These are phyloP conservation scores for Leptinotarsa juncta DNA, from an alignment of 2,888 invertebrate species.

Conservation along the genomic window DNA sequence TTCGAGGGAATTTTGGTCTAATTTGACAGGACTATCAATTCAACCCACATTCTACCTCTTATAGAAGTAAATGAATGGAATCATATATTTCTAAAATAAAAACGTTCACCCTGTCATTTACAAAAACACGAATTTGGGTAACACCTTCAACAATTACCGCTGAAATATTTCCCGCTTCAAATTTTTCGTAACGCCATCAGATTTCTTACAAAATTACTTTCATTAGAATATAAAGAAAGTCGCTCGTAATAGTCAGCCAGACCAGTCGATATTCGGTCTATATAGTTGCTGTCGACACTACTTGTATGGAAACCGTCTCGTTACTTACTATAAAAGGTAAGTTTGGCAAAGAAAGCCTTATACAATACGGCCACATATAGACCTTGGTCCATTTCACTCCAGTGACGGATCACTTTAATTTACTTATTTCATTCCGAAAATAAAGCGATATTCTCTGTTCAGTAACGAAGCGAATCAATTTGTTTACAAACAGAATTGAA, in stretches of 20 bases:
- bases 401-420: slow-evolving; percentile 32
- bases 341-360: slow-evolving; percentile 52
- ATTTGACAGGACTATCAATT: too few relatives aligned
- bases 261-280: slow-evolving; percentile 15
- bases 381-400: slow-evolving; percentile 51
- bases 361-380: slow-evolving; percentile 46
- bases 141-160: too few relatives aligned
- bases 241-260: neutral
- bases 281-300: slow-evolving; percentile 33
- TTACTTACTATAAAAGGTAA: slow-evolving; percentile 52
- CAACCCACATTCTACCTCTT: too few relatives aligned
- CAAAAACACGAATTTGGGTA: too few relatives aligned
- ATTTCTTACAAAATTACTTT: neutral
- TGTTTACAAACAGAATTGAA: too few relatives aligned
- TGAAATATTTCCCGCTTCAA: neutral
- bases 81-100: too few relatives aligned
- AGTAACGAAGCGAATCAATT: neutral
- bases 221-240: slow-evolving; percentile 18
- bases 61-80: too few relatives aligned
- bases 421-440: neutral
- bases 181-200: neutral
- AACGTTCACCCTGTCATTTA: too few relatives aligned
- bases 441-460: neutral
- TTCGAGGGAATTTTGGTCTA: too few relatives aligned
- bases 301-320: slow-evolving; percentile 46